These are phyloP conservation scores for Esox lucius DNA, from an alignment of 2,797 vertebrate species.

Conservation along the genomic window DNA sequence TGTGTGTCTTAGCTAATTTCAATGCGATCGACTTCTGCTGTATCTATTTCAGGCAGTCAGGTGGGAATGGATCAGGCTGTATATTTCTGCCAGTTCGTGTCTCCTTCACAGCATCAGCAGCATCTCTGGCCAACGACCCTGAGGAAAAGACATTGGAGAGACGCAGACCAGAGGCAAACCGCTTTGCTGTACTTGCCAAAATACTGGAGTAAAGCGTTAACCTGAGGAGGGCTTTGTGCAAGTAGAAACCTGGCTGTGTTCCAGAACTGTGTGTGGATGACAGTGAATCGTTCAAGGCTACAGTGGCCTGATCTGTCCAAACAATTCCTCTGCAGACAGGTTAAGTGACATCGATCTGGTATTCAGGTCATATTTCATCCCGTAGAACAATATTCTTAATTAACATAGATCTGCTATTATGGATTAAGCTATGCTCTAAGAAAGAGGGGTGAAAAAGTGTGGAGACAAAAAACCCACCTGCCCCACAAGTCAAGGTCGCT, in stretches of 20 bases:
- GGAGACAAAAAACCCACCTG: constrained; percentile 35
- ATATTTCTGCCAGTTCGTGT: background rate
- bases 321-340: constrained; percentile 25
- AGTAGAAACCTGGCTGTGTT: constrained; percentile 10
- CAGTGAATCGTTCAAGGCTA: constrained; percentile 19
- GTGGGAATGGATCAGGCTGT: background rate
- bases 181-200: background rate
- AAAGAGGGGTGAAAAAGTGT: background rate
- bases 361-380: constrained; percentile 20
- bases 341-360: constrained; percentile 35
- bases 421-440: constrained; percentile 13
- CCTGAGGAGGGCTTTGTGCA: background rate
- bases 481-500: constrained; percentile 39
- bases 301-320: constrained; percentile 32
- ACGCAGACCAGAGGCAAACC: background rate
- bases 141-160: background rate
- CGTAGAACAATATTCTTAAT: constrained; percentile 46
- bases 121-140: background rate
- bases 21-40: background rate
- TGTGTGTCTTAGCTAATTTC: background rate
- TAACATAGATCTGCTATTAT: constrained; percentile 29
- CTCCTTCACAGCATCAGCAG: background rate
- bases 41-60: background rate
- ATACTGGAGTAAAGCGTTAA: background rate
- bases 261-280: constrained; percentile 21